Percentiles rank a stretch among this genome's conserved stretches.
phyloP scores from a whole-genome alignment of 2,113 vertebrate species.

The Rhodinocichla rosea region DNA sequence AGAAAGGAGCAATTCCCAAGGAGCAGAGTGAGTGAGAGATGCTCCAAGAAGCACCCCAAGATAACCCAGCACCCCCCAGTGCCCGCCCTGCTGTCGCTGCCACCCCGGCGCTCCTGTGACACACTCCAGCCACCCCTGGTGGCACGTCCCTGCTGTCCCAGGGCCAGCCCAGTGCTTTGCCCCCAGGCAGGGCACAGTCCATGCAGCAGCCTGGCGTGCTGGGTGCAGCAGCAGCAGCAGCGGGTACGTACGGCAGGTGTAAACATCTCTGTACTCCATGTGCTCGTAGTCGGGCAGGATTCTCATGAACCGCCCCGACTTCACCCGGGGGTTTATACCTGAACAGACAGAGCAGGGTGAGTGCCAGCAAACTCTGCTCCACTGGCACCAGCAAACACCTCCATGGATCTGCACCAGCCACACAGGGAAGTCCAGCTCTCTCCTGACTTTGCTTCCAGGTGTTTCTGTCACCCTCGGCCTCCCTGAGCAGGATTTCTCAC shows the following conservation, averaged over 20 bases:
- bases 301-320: conserved; percentile 92
- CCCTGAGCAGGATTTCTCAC: rapidly evolving
- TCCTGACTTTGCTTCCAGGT: neutral
- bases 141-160: neutral
- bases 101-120: neutral
- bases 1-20: neutral
- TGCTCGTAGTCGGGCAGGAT: conserved; percentile 92
- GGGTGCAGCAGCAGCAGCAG: conserved; percentile 1
- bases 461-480: rapidly evolving
- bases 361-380: conserved; percentile 8
- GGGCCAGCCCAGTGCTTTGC: neutral
- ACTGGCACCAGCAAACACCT: neutral
- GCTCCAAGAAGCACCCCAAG: neutral
- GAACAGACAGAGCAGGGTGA: conserved; percentile 78
- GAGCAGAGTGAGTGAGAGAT: neutral
- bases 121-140: neutral
- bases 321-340: conserved; percentile 93
- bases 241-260: conserved; percentile 89
- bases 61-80: rapidly evolving
- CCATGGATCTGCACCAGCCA: neutral
- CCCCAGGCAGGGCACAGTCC: conserved; percentile 18
- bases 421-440: neutral
- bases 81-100: rapidly evolving
- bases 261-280: conserved; percentile 92
- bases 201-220: conserved; percentile 47